Conservation (phyloP, 2,888 invertebrate genomes). For the Azorinus chamasolen region DNA sequence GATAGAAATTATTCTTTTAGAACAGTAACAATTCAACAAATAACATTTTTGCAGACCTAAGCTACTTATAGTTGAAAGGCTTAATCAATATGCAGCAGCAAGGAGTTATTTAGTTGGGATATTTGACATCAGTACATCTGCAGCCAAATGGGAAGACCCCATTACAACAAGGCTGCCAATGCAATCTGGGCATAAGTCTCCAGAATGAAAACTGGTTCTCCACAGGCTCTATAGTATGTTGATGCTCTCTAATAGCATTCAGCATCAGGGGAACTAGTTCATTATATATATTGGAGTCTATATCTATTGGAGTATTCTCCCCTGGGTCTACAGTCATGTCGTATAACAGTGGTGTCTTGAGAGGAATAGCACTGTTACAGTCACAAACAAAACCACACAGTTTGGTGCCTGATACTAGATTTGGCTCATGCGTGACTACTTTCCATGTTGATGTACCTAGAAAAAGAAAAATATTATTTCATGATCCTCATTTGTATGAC, state of each 20-base stretch:
- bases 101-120: slow-evolving; percentile 83
- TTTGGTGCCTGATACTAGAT: slow-evolving; percentile 78
- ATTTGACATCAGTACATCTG: slow-evolving; percentile 67
- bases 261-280: slow-evolving; percentile 60
- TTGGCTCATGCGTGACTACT: slow-evolving; percentile 82
- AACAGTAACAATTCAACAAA: too few species aligned
- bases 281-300: slow-evolving; percentile 47
- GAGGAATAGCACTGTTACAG: slow-evolving; percentile 80
- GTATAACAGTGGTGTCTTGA: slow-evolving; percentile 86
- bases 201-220: slow-evolving; percentile 76
- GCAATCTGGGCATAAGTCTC: slow-evolving; percentile 81
- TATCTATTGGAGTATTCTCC: slow-evolving; percentile 84
- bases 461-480: slow-evolving; percentile 10
- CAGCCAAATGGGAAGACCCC: slow-evolving; percentile 80
- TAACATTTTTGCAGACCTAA: too few species aligned
- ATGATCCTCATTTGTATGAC: too few species aligned
- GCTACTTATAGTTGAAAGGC: too few species aligned
- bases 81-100: too few species aligned
- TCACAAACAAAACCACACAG: slow-evolving; percentile 73
- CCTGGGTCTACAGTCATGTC: slow-evolving; percentile 86
- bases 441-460: slow-evolving; percentile 82
- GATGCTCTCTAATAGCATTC: slow-evolving; percentile 74
- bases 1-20: too few species aligned
- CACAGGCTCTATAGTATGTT: slow-evolving; percentile 67
- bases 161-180: slow-evolving; percentile 86